Evolutionary conservation across 2,888 invertebrate species (phyloP).

Genomic region (Linnaemya vulpina): DNA sequence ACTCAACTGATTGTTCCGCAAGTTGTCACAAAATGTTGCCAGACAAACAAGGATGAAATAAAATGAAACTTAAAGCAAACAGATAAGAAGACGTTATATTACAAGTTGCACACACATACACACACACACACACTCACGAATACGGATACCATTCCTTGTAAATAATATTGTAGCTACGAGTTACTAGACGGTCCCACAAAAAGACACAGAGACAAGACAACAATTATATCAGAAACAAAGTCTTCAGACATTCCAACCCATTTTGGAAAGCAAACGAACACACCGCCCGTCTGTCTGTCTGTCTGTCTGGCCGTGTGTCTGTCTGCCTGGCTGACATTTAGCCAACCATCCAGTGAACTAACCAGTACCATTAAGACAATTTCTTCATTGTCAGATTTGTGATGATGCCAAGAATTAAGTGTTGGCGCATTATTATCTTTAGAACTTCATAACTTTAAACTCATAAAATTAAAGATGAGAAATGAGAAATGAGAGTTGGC

Average conservation of each 20-base stretch:
- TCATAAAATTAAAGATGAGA: conserved; percentile 71
- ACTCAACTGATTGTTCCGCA: conserved; percentile 71
- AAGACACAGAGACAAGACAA: conserved; percentile 34
- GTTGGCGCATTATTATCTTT: conserved; percentile 82
- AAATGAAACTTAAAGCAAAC: conserved; percentile 53
- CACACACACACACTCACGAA: not conserved
- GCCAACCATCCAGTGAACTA: conserved; percentile 4
- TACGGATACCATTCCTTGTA: not conserved
- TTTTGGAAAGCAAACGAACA: conserved; percentile 19
- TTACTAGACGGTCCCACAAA: conserved; percentile 32
- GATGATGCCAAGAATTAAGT: conserved; percentile 81
- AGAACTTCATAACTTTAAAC: conserved; percentile 80
- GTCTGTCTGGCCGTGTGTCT: conserved; percentile 19
- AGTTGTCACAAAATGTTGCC: conserved; percentile 72
- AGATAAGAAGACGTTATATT: conserved; percentile 31
- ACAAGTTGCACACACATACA: not conserved
- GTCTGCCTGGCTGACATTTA: conserved; percentile 14
- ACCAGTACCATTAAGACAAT: conserved; percentile 67
- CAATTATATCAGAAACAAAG: conserved; percentile 3
- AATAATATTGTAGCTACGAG: conserved; percentile 1
- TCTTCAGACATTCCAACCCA: conserved; percentile 48
- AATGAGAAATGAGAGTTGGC: conserved; percentile 72
- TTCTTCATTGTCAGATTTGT: conserved; percentile 75
- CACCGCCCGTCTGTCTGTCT: conserved; percentile 7
- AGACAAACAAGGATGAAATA: conserved; percentile 63